Evolutionary conservation across 2,888 invertebrate genomes (phyloP).

Genomic region (Calliphora vomitoria): DNA sequence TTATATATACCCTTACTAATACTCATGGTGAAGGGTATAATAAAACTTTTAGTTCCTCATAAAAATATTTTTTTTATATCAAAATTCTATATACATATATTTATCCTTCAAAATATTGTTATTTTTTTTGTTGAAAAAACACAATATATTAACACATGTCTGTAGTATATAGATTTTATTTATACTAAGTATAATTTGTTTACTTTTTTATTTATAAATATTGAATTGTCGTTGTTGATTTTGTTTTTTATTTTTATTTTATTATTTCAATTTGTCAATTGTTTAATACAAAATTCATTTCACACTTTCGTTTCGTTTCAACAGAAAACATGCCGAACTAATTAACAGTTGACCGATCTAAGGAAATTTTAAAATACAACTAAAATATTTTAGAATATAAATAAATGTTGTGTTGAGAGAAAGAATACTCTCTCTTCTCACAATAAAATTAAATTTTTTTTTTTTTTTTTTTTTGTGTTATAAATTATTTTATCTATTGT

Average conservation of each 20-base stretch:
- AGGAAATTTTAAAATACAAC: constrained; percentile 52
- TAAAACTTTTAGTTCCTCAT: background rate
- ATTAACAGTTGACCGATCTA: constrained; percentile 37
- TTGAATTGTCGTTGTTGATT: constrained; percentile 35
- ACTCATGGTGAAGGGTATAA: too few relatives aligned
- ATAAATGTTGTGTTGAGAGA: background rate
- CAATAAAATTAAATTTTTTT: background rate
- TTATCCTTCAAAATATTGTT: background rate
- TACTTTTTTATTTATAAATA: constrained; percentile 14
- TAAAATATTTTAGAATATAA: constrained; percentile 30
- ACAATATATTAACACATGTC: background rate
- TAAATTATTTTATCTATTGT: constrained; percentile 23
- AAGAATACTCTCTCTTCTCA: background rate
- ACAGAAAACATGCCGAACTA: constrained; percentile 55
- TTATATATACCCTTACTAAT: too few relatives aligned
- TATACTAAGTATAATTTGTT: background rate
- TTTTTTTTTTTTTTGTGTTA: background rate
- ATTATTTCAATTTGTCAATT: constrained; percentile 41
- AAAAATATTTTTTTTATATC: background rate
- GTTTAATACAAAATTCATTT: constrained; percentile 58
- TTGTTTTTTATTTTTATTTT: background rate
- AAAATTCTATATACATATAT: background rate
- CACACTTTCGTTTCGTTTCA: constrained; percentile 35
- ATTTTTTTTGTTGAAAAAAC: background rate
- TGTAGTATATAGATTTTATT: background rate